phyloP scores from a whole-genome alignment of 2,113 vertebrate species.

The Elachura formosa region DNA sequence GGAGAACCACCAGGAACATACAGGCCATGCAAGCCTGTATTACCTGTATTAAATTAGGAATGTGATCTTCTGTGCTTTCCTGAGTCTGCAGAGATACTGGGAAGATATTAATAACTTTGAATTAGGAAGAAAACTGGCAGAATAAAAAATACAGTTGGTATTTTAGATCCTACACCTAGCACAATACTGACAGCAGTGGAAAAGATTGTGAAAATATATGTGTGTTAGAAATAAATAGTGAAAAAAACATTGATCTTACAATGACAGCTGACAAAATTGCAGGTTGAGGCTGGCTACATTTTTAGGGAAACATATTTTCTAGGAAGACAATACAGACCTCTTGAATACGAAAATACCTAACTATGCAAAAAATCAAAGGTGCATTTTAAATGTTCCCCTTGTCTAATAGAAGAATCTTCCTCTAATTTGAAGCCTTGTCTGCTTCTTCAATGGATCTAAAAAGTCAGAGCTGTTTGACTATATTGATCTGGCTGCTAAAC shows the following conservation, averaged over 20 bases:
- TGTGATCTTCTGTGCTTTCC: background rate
- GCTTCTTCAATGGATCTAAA: background rate
- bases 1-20: background rate
- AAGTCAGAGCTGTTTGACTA: background rate
- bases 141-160: background rate
- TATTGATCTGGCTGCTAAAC: slow-evolving; percentile 17
- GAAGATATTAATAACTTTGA: background rate
- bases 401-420: background rate
- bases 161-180: background rate
- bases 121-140: background rate
- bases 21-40: background rate
- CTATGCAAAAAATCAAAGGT: background rate
- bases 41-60: background rate
- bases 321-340: background rate
- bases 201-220: background rate
- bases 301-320: background rate
- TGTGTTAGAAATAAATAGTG: background rate
- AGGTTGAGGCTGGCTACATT: background rate
- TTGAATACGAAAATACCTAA: background rate
- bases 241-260: background rate
- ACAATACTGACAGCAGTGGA: background rate
- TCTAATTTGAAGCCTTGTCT: background rate
- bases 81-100: background rate
- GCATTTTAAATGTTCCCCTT: background rate
- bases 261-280: background rate